Conservation (phyloP, 2,113 vertebrate species). For the Eclectus roratus region DNA sequence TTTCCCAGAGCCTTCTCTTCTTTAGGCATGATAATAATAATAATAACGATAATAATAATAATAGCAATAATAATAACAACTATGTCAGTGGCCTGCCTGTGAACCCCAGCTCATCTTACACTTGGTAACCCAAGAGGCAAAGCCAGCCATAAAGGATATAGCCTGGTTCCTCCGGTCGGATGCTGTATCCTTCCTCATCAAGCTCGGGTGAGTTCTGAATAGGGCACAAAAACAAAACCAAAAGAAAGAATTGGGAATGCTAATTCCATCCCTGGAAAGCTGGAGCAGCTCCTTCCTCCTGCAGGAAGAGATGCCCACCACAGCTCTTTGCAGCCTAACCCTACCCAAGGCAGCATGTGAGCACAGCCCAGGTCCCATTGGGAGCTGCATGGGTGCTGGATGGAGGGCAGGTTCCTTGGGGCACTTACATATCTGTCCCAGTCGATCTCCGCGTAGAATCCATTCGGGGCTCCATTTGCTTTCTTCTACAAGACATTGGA, state of each 20-base stretch:
- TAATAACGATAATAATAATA: not conserved
- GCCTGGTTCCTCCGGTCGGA: conserved; percentile 90
- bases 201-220: conserved; percentile 92
- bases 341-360: fast-evolving
- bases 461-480: conserved; percentile 93
- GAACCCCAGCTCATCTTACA: not conserved
- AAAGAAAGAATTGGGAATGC: not conserved
- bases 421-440: conserved; percentile 98
- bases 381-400: not conserved
- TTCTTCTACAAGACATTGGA: conserved; percentile 85
- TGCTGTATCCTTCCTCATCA: conserved; percentile 96
- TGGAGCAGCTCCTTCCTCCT: not conserved
- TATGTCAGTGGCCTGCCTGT: not conserved
- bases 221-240: not conserved
- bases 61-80: not conserved
- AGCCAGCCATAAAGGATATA: conserved; percentile 86
- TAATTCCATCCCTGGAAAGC: not conserved
- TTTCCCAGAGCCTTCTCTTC: not conserved
- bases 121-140: not conserved
- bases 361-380: fast-evolving
- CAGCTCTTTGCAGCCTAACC: not conserved
- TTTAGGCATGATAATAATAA: not conserved
- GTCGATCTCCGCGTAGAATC: conserved; percentile 97
- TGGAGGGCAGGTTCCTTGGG: not conserved
- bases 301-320: not conserved